Percentiles rank a stretch among this genome's conserved stretches.
These are phyloP conservation scores for Planiliza haematocheilus DNA, from an alignment of 2,113 vertebrate genomes.

Conservation along the genomic window DNA sequence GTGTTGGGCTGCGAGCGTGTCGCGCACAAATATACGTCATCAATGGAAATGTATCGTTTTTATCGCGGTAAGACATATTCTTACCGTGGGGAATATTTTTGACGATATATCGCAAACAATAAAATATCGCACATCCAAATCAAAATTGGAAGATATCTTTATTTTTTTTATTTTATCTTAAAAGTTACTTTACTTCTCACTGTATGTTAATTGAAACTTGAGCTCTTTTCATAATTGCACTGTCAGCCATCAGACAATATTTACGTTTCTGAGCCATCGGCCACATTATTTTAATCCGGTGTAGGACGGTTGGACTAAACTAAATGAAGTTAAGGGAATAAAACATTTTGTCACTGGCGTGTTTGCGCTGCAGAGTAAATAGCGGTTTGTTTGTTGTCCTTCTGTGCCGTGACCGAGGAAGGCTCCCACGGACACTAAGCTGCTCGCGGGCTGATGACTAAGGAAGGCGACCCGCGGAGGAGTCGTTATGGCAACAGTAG, in stretches of 20 bases:
- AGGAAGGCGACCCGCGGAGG: constrained; percentile 75
- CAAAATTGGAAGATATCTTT: no score
- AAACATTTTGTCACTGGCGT: constrained; percentile 5
- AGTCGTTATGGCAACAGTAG: constrained; percentile 82
- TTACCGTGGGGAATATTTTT: no score
- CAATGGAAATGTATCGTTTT: no score
- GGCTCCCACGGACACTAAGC: constrained; percentile 74
- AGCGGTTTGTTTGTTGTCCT: constrained; percentile 51
- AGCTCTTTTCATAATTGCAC: no score
- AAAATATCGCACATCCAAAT: no score
- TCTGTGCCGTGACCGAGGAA: constrained; percentile 59
- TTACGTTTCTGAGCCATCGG: neutral
- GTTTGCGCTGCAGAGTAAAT: constrained; percentile 26
- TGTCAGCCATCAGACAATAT: no score
- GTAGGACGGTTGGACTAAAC: constrained; percentile 6
- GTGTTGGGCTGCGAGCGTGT: no score
- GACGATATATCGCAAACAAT: no score
- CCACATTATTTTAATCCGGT: neutral
- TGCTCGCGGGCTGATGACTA: constrained; percentile 76
- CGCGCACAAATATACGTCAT: no score
- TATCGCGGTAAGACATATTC: no score
- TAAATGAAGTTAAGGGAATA: neutral
- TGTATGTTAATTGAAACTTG: neutral
- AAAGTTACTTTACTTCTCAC: neutral
- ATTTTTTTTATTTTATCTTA: no score